Evolutionary conservation across 2,888 invertebrate species (phyloP), one percentile per base, ranked within the genome.

Genomic region (Drosophila macrospina): DNA sequence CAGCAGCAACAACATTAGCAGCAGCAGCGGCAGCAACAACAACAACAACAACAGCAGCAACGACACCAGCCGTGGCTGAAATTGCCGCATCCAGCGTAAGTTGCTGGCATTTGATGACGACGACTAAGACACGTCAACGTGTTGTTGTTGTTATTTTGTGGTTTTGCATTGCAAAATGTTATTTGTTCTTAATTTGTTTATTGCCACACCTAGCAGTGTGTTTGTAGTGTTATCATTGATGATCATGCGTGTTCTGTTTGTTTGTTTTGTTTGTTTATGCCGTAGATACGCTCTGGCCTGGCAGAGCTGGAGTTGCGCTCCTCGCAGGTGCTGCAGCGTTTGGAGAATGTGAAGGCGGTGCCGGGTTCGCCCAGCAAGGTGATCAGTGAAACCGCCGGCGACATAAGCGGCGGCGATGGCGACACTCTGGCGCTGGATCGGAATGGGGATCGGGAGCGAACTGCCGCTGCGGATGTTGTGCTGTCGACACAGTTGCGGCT

Each of bases 231-330:
- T 62, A 26, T 15, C 37, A 56, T 30, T 28, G 11, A 42, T 28
- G 11, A 42, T 51, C 13, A 39, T 44, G 48, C 26, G 13, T 36
- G 11, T 11, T 54, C 11, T 3, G 20, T 20, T 50, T 60, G 28
- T 56, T 75, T 67, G 45, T 64, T 20, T 50, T 60, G 28, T 56
- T 75, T 67, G 45, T 64, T 68, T 64, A 64, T 59, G 10, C 7
- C 26, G 2, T 11, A 94, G 94, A 93, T 94, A 92, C 94, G 94
- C 91, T 94, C 94, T 80, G 94, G 94, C 41, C 93, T 94, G 84
- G 94, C 94, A 51, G 94, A 94, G 69, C 89, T 96, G 80, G 95
- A 95, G 91, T 94, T 95, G 91, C 95, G 95, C 91, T 95, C 95
- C 52, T 95, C 95, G 4, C 95, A 95, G 90, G 95, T 95, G 78